These are phyloP conservation scores for Dexiosoma caninum DNA, from an alignment of 2,888 invertebrate species.

Conservation along the genomic window DNA sequence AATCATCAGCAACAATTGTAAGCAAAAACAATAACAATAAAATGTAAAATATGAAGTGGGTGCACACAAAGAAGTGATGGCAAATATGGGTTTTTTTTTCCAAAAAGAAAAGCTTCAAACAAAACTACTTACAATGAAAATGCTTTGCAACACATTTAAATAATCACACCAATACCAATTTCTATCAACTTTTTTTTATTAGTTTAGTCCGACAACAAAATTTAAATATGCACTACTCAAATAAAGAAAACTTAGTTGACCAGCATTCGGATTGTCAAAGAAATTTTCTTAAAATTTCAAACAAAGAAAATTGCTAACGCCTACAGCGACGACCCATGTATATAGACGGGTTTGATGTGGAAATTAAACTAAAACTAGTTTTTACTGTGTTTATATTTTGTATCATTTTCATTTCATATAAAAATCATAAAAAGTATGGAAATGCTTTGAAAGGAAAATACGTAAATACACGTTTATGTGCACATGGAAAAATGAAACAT, in stretches of 20 bases:
- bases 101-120: background rate
- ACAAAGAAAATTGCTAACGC: too few species aligned
- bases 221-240: too few species aligned
- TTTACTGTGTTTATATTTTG: too few species aligned
- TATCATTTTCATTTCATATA: background rate
- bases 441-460: background rate
- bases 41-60: background rate
- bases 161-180: conserved; percentile 20
- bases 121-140: background rate
- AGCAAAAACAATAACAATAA: background rate
- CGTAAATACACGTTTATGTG: background rate
- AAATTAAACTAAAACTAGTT: too few species aligned
- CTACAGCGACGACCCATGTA: too few species aligned
- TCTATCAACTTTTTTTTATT: too few species aligned
- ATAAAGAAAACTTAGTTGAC: too few species aligned
- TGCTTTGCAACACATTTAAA: conserved; percentile 20
- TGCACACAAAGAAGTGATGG: background rate
- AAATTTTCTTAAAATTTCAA: too few species aligned
- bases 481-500: background rate
- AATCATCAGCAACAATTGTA: background rate
- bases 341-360: too few species aligned
- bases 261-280: too few species aligned
- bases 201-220: too few species aligned
- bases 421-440: background rate
- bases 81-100: conserved; percentile 2